These are phyloP conservation scores for Ailuropoda melanoleuca DNA, from an alignment of 2,113 vertebrate species.

Conservation along the genomic window DNA sequence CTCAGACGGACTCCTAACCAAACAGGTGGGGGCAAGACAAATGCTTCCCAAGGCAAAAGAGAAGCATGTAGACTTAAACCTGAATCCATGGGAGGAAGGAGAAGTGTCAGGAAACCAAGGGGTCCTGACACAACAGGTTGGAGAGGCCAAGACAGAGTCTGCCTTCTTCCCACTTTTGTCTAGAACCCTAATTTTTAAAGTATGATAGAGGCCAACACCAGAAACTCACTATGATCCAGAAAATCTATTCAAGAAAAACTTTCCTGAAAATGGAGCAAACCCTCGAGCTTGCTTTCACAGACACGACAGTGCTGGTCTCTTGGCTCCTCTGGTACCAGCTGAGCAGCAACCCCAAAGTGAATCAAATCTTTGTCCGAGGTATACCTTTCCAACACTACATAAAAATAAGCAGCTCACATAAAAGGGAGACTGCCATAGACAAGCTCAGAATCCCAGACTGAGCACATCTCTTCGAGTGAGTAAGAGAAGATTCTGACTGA, in stretches of 20 bases:
- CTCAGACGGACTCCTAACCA: neutral
- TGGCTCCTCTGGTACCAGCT: neutral
- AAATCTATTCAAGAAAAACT: neutral
- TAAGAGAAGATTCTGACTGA: neutral
- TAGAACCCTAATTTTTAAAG: neutral
- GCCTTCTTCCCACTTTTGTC: neutral
- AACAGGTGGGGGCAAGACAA: neutral
- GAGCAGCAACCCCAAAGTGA: neutral
- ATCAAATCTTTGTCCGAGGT: neutral
- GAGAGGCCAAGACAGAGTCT: neutral
- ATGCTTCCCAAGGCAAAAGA: neutral
- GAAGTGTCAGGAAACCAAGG: neutral
- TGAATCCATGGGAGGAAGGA: neutral
- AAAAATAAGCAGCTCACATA: neutral
- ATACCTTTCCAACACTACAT: neutral
- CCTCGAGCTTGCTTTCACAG: neutral
- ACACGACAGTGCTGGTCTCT: neutral
- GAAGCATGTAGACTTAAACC: neutral
- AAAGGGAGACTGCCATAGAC: neutral
- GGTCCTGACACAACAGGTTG: neutral
- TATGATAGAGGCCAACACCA: neutral
- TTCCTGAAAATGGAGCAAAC: neutral
- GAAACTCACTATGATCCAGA: neutral
- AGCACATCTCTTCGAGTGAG: neutral
- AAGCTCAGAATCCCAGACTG: neutral